Percentiles rank a stretch among this genome's conserved stretches.
Conservation (phyloP, 1,140 invertebrate genomes). For the Drosophila subpulchrella region DNA sequence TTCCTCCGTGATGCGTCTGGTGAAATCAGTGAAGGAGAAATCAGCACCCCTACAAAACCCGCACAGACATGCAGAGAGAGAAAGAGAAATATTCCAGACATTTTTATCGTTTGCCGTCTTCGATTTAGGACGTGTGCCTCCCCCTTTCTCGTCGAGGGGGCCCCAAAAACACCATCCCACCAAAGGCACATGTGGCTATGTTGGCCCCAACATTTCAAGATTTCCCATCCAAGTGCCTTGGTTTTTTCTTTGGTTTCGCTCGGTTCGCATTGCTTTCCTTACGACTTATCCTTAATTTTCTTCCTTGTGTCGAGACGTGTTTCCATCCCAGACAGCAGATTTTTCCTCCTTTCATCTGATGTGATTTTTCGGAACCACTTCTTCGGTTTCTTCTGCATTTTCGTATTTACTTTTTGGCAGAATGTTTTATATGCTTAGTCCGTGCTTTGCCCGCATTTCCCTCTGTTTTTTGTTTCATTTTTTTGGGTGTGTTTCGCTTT, state of each 20-base stretch:
- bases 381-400: constrained; percentile 21
- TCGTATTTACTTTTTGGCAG: constrained; percentile 47
- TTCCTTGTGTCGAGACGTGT: constrained; percentile 53
- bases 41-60: constrained; percentile 33
- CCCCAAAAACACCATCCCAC: neutral
- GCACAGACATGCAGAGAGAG: constrained; percentile 16
- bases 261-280: constrained; percentile 43
- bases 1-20: constrained; percentile 56
- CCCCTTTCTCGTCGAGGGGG: constrained; percentile 1
- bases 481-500: constrained; percentile 61
- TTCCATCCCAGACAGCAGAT: constrained; percentile 75
- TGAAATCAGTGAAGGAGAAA: constrained; percentile 70
- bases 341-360: constrained; percentile 67
- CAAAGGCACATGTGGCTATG: constrained; percentile 43
- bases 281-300: constrained; percentile 73
- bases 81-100: constrained; percentile 77
- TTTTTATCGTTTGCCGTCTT: constrained; percentile 84
- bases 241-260: constrained; percentile 29
- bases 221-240: constrained; percentile 48
- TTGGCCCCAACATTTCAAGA: constrained; percentile 41
- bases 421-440: constrained; percentile 41
- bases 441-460: constrained; percentile 33
- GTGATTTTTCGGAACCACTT: constrained; percentile 70
- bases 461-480: neutral
- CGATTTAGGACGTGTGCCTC: constrained; percentile 72